Conservation (phyloP, 2,797 vertebrate species). For the Antennarius maculatus region DNA sequence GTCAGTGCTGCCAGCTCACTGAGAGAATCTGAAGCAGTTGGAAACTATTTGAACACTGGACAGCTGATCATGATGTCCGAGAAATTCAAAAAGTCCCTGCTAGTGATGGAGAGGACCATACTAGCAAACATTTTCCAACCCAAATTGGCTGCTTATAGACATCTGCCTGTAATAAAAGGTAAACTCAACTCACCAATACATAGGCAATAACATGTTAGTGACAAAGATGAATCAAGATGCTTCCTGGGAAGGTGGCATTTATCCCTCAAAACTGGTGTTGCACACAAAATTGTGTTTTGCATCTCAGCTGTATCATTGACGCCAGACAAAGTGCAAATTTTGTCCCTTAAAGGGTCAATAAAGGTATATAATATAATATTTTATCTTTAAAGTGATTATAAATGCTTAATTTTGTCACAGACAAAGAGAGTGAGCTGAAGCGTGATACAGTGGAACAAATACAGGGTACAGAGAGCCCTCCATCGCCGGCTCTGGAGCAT, state of each 20-base stretch:
- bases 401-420: constrained; percentile 48
- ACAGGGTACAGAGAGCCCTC: not conserved
- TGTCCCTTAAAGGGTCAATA: no score
- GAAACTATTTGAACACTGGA: constrained; percentile 28
- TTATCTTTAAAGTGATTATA: not conserved
- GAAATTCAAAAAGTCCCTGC: constrained; percentile 82
- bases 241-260: not conserved
- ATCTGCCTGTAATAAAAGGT: constrained; percentile 80
- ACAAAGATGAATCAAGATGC: not conserved
- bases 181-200: not conserved
- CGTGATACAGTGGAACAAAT: constrained; percentile 40
- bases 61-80: constrained; percentile 80
- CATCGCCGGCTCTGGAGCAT: constrained; percentile 75
- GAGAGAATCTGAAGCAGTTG: constrained; percentile 68
- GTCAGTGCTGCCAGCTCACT: constrained; percentile 75
- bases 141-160: constrained; percentile 87
- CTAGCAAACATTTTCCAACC: constrained; percentile 86
- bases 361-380: no score
- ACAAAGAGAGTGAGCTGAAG: constrained; percentile 37
- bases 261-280: not conserved
- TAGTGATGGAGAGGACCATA: constrained; percentile 87
- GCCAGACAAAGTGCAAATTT: not conserved
- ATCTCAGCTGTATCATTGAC: not conserved
- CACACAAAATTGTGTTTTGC: not conserved
- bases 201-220: not conserved